Evolutionary conservation across 1,140 invertebrate genomes (phyloP).

Genomic region (Drosophila parabipectinata): DNA sequence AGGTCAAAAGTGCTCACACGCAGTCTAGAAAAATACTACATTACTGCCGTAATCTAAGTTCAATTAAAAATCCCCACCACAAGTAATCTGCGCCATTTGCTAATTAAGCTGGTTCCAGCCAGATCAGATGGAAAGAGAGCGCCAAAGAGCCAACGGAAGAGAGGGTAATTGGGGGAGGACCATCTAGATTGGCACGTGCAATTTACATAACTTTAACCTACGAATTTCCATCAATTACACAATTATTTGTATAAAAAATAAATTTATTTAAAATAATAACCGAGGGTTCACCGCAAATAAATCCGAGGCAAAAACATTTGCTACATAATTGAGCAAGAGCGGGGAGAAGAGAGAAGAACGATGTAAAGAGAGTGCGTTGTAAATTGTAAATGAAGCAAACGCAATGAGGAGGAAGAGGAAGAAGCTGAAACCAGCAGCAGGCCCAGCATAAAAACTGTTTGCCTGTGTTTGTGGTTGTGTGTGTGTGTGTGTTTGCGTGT

Average conservation of each 20-base stretch:
- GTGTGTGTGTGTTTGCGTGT: conserved; percentile 36
- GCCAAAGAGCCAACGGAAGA: background rate
- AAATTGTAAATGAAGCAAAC: conserved; percentile 63
- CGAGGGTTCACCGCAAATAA: conserved; percentile 67
- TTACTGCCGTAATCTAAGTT: conserved; percentile 61
- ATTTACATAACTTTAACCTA: conserved; percentile 34
- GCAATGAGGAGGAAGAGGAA: conserved; percentile 21
- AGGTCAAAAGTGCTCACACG: conserved; percentile 38
- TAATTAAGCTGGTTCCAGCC: conserved; percentile 41
- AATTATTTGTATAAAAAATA: conserved; percentile 39
- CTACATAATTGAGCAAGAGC: conserved; percentile 42
- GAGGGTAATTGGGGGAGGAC: conserved; percentile 4
- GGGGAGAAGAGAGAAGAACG: background rate
- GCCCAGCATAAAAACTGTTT: conserved; percentile 62
- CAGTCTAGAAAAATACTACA: conserved; percentile 2
- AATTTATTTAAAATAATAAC: conserved; percentile 67
- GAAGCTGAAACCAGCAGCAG: conserved; percentile 7
- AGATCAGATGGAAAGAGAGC: conserved; percentile 37
- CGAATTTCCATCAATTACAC: conserved; percentile 58
- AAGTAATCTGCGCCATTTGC: conserved; percentile 56
- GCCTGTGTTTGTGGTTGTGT: conserved; percentile 33
- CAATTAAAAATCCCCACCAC: conserved; percentile 57
- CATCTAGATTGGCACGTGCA: conserved; percentile 47
- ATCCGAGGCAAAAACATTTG: conserved; percentile 73
- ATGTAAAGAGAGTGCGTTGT: conserved; percentile 44